Conservation (phyloP, 2,888 invertebrate genomes). For the Synergus umbraculus region DNA sequence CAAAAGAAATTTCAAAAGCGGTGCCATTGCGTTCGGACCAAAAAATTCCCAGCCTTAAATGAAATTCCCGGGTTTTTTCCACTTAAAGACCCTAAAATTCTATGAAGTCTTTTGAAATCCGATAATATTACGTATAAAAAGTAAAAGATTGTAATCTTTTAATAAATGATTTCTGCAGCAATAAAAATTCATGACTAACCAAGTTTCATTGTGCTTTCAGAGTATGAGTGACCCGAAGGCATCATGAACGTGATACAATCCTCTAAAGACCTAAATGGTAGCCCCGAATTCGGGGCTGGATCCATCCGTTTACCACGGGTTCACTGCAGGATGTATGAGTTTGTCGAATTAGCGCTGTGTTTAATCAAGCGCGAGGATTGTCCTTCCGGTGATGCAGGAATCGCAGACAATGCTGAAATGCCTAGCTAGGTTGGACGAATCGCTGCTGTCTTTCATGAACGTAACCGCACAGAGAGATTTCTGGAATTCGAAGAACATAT, state of each 20-base stretch:
- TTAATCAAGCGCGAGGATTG: conserved; percentile 71
- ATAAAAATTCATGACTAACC: neutral
- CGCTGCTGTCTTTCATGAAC: neutral
- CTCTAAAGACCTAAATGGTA: neutral
- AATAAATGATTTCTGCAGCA: neutral
- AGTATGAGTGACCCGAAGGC: neutral
- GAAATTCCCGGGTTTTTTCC: too few species aligned
- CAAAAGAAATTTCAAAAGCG: too few species aligned
- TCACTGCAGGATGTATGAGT: conserved; percentile 5
- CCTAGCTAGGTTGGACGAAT: conserved; percentile 1
- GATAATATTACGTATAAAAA: too few species aligned
- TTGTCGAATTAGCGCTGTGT: conserved; percentile 70
- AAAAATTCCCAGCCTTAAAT: too few species aligned
- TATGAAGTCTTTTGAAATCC: too few species aligned
- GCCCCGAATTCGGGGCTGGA: neutral
- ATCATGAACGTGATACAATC: neutral
- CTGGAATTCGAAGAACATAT: neutral
- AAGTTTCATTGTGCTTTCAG: neutral
- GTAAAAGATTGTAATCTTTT: too few species aligned
- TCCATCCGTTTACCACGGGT: neutral
- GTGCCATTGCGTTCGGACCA: too few species aligned
- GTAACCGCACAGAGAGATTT: conserved; percentile 4
- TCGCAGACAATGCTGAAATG: conserved; percentile 17
- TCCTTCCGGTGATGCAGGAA: conserved; percentile 63
- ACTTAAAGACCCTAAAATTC: too few species aligned